Base-by-base conservation (phyloP, 2,113 vertebrate species). In the Rhodinocichla rosea region DNA sequence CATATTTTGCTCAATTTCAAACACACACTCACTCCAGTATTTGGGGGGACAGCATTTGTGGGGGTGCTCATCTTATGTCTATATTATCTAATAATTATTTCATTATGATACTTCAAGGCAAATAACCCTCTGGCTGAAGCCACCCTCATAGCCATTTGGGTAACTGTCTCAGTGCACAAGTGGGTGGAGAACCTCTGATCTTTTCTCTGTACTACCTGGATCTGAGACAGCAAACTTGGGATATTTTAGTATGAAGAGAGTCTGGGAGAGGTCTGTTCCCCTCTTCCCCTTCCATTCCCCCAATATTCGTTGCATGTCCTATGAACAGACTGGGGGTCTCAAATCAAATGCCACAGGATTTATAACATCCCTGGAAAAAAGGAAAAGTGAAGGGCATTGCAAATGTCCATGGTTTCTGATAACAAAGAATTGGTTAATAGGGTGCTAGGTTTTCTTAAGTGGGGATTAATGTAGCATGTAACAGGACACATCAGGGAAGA, bases 361-460 rank as follows among this genome's bases (percentile, higher is more conserved):
- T 74, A 22, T 65, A 75, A 32, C 13, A 9, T 69, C 14, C 2
- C 21, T 67, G 68, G 19, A 63, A 74, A 49, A 80, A 95, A 62
- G 24, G 56, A 81, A 50, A 65, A 85, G 32, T 53, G 55, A 83
- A 86, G 59, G 53, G 10, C 47, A 10, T 63, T 50, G n/a, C 23
- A 69, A 53, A 80, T 55, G 20, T 44, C 57, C n/a, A 17, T 3
- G 9, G 23, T 59, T 87, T 91, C 35, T 75, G 32, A 18, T 71
- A 70, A 40, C 21, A 88, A 55, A 60, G 15, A 78, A 62, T 21
- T 53, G 15, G 4, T 80, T 92, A 70, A 62, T 50, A 57, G 67
- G 37, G n/a, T 65, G 26, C 71, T 83, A 74, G 20, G 10, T 65
- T 93, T 90, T 91, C 42, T 76, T 88, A 94, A 95, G 37, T 69